Conservation (phyloP, 2,113 vertebrate species). For the Colaptes auratus region DNA sequence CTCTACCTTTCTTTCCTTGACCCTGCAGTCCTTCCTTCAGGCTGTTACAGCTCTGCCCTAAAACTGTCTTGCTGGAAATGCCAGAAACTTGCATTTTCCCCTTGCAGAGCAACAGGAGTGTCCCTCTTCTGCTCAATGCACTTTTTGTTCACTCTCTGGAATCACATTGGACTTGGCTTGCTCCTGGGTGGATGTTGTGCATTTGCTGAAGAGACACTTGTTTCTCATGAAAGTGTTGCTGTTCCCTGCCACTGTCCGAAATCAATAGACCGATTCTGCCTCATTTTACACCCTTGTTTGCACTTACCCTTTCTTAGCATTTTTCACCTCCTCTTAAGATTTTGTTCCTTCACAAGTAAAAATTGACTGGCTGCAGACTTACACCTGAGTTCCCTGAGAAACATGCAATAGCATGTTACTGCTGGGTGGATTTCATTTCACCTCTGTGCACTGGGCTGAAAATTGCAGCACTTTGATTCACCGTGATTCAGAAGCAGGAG, state of each 20-base stretch:
- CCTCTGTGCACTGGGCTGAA: background rate
- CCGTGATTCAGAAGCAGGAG: conserved; percentile 27
- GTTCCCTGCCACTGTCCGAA: background rate
- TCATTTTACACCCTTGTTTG: background rate
- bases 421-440: background rate
- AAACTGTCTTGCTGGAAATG: background rate
- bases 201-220: background rate
- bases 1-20: background rate
- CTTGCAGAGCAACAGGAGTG: background rate
- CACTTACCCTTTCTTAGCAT: background rate
- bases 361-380: background rate
- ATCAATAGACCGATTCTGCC: background rate
- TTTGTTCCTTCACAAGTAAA: background rate
- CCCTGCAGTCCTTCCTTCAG: background rate
- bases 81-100: background rate
- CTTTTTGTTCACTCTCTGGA: background rate
- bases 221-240: background rate
- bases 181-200: background rate
- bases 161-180: background rate
- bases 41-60: background rate
- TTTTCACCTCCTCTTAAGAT: background rate
- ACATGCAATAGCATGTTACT: background rate
- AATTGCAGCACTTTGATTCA: background rate
- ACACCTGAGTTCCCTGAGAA: background rate
- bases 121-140: background rate